Evolutionary conservation across 1,140 invertebrate genomes (phyloP).

Genomic region (Lepeophtheirus salmonis): DNA sequence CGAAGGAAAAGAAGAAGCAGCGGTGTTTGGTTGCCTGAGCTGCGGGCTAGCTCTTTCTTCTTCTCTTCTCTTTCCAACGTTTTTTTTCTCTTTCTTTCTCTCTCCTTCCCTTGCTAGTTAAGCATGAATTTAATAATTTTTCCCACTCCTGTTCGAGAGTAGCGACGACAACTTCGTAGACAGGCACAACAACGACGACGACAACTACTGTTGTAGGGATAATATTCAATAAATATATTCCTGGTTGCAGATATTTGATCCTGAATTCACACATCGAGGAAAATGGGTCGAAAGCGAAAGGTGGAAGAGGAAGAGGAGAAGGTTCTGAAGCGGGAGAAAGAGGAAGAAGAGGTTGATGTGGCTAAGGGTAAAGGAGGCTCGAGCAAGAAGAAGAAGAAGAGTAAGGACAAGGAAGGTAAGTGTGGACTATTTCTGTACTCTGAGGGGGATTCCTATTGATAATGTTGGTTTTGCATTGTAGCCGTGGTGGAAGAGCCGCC

Average conservation of each 20-base stretch:
- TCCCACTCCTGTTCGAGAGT: neutral
- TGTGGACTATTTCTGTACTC: too few relatives aligned
- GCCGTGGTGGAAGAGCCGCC: too few relatives aligned
- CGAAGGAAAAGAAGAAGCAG: neutral
- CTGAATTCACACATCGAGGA: neutral
- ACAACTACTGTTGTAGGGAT: too few relatives aligned
- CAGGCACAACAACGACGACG: too few relatives aligned
- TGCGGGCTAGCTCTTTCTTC: neutral
- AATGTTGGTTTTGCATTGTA: too few relatives aligned
- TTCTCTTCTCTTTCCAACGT: neutral
- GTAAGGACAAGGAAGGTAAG: neutral
- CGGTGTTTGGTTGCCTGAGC: neutral
- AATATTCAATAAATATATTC: too few relatives aligned
- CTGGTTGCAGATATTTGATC: neutral
- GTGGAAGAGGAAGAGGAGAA: neutral
- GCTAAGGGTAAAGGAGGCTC: too few relatives aligned
- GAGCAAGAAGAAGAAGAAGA: neutral
- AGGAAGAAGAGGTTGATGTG: too few relatives aligned
- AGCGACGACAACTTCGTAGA: neutral
- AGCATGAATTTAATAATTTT: neutral
- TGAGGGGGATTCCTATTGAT: too few relatives aligned
- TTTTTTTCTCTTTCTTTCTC: neutral
- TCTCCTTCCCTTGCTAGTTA: neutral
- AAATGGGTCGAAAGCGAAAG: neutral
- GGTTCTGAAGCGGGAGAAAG: neutral